These are phyloP conservation scores for Zaprionus africanus DNA, from an alignment of 1,140 invertebrate species.

Conservation along the genomic window DNA sequence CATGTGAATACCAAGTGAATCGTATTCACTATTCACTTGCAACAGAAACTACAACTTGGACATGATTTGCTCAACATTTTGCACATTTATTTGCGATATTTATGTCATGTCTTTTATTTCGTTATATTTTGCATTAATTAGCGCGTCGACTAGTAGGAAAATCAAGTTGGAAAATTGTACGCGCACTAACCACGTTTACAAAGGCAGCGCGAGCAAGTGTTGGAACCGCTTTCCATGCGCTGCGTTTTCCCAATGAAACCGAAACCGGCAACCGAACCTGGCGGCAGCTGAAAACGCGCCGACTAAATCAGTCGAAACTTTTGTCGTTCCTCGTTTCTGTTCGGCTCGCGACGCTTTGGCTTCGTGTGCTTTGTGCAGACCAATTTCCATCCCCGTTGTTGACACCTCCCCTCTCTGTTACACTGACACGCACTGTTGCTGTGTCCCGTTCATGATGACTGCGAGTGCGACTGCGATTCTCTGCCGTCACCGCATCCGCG, in stretches of 20 bases:
- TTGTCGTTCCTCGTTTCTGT: constrained; percentile 24
- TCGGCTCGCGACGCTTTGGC: constrained; percentile 24
- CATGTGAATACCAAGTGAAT: constrained; percentile 10
- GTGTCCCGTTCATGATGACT: neutral
- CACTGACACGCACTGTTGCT: constrained; percentile 14
- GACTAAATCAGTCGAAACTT: constrained; percentile 50
- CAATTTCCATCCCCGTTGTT: constrained; percentile 22
- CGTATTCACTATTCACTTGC: neutral
- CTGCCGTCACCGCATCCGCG: neutral
- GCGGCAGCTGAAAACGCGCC: constrained; percentile 55
- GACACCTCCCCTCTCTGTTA: neutral
- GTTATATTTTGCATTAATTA: constrained; percentile 40
- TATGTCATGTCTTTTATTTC: constrained; percentile 5
- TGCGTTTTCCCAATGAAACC: constrained; percentile 71
- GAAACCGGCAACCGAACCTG: constrained; percentile 56
- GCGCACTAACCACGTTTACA: constrained; percentile 26
- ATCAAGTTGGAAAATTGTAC: constrained; percentile 27
- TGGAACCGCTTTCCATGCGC: constrained; percentile 71
- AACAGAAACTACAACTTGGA: neutral
- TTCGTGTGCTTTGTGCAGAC: constrained; percentile 8
- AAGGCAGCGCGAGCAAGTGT: constrained; percentile 19
- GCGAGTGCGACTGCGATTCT: constrained; percentile 12
- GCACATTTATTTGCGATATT: constrained; percentile 6
- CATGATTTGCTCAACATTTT: constrained; percentile 17
- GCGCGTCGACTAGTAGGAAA: constrained; percentile 12